phyloP scores from a whole-genome alignment of 2,113 vertebrate species.

The Rhinichthys klamathensis region DNA sequence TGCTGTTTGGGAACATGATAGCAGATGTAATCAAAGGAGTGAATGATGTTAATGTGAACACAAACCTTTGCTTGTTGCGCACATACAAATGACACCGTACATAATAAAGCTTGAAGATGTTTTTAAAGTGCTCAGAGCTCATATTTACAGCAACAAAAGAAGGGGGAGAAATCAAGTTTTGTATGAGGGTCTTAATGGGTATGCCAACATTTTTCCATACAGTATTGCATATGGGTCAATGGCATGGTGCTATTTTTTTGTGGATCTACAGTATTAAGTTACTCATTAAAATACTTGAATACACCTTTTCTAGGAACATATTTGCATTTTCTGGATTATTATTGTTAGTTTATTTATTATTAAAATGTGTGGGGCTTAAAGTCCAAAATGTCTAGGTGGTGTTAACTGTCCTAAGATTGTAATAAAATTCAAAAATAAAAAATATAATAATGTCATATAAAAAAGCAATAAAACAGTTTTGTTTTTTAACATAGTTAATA shows the following conservation, averaged over 20 bases:
- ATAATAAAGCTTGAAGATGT: neutral
- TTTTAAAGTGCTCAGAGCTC: neutral
- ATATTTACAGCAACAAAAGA: neutral
- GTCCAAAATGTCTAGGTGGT: neutral
- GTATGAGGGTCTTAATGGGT: neutral
- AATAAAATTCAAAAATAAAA: neutral
- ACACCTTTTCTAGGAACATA: neutral
- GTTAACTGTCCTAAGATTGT: neutral
- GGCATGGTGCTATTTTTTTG: neutral
- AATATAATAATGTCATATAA: too few species aligned
- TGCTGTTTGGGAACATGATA: neutral
- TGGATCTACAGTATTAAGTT: neutral
- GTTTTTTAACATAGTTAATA: too few species aligned
- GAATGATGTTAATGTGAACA: conserved; percentile 8
- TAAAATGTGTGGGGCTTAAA: neutral
- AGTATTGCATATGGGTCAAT: neutral
- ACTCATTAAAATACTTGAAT: neutral
- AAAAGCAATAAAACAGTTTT: too few species aligned
- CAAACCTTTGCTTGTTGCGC: neutral
- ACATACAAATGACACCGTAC: neutral
- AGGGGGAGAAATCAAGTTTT: neutral
- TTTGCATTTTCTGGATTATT: neutral
- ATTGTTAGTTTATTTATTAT: neutral
- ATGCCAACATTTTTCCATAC: neutral
- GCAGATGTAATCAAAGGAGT: conserved; percentile 27